Evolutionary conservation across 2,113 vertebrate genomes (phyloP).

Genomic region (Oryzias melastigma): DNA sequence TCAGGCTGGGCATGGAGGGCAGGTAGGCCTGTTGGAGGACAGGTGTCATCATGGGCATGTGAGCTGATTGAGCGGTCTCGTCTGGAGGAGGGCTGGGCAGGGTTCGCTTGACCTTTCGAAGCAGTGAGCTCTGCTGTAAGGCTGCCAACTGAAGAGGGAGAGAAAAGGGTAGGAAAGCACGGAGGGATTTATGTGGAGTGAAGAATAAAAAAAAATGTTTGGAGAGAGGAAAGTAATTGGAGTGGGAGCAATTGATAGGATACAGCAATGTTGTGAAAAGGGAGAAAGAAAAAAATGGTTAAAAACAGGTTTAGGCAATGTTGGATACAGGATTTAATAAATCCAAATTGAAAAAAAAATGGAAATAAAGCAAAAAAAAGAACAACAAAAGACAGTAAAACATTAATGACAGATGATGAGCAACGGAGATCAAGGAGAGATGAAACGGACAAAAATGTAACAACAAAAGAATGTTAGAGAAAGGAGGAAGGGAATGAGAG

Average conservation of each 20-base stretch:
- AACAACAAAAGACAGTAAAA: not conserved
- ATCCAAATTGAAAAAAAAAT: conserved; percentile 1
- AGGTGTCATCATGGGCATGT: conserved; percentile 86
- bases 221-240: conserved; percentile 8
- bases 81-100: conserved; percentile 97
- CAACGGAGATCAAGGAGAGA: not conserved
- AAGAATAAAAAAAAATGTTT: conserved; percentile 26
- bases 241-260: not conserved
- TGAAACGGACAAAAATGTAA: not conserved
- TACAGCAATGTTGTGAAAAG: conserved; percentile 9
- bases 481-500: not conserved
- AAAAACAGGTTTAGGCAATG: not conserved
- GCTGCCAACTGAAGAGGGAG: conserved; percentile 83
- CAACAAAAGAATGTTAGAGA: not conserved
- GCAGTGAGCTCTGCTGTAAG: conserved; percentile 90
- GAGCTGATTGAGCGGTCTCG: conserved; percentile 77
- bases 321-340: not conserved
- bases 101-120: conserved; percentile 96
- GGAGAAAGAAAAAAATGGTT: conserved; percentile 16
- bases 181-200: conserved; percentile 23
- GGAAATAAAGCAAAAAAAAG: not conserved
- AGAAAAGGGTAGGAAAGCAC: conserved; percentile 27
- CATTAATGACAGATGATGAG: not conserved
- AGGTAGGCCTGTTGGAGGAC: conserved; percentile 86
- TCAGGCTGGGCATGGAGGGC: conserved; percentile 83